A percentile compares a stretch with the other conserved stretches of the same genome.
Evolutionary conservation across 2,113 vertebrate species (phyloP).

Genomic region (Plestiodon gilberti): DNA sequence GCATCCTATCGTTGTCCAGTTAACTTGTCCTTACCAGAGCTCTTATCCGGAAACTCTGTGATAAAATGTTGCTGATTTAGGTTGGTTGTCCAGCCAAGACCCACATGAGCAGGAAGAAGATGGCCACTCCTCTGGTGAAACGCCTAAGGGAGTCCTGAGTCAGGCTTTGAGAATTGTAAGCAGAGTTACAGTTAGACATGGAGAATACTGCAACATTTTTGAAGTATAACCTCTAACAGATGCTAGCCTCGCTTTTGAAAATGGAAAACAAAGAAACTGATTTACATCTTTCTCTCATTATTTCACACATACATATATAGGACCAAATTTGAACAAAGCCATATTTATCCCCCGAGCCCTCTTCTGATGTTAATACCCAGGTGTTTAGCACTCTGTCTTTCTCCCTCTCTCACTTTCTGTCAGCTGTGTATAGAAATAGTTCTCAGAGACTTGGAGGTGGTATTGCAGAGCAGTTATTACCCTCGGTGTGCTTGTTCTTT

Average conservation of each 20-base stretch:
- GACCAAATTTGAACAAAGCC: slow-evolving; percentile 26
- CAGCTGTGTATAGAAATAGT: slow-evolving; percentile 4
- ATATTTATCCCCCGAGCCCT: slow-evolving; percentile 12
- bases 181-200: background rate
- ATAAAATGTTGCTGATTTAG: background rate
- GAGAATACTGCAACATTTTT: background rate
- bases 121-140: background rate
- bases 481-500: background rate
- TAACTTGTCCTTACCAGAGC: too few relatives aligned
- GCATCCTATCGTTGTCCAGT: too few relatives aligned
- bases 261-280: slow-evolving; percentile 42
- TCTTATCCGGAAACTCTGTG: too few relatives aligned
- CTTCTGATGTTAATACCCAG: slow-evolving; percentile 27
- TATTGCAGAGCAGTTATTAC: background rate
- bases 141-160: background rate
- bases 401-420: background rate
- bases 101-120: background rate
- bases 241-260: slow-evolving; percentile 5
- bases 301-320: slow-evolving; percentile 11
- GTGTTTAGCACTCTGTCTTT: slow-evolving; percentile 1
- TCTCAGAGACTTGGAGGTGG: background rate
- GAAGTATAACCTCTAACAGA: slow-evolving; percentile 15
- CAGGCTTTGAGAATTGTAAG: background rate
- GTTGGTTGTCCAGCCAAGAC: background rate
- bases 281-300: slow-evolving; percentile 18